Conservation (phyloP, 1,140 invertebrate genomes). For the Chlorops oryzae region DNA sequence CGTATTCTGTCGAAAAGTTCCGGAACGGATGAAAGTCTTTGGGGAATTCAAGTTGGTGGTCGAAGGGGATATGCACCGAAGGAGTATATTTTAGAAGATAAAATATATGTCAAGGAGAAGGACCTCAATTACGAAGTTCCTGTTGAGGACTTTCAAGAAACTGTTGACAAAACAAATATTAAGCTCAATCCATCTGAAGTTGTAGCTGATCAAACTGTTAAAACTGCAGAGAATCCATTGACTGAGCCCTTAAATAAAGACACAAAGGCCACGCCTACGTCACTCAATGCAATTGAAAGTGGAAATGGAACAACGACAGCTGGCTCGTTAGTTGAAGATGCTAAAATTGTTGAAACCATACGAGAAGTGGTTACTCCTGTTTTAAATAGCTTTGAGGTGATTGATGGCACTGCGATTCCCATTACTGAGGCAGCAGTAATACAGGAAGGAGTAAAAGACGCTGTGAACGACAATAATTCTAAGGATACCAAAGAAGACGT, state of each 20-base stretch:
- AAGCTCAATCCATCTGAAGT: slow-evolving; percentile 14
- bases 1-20: slow-evolving; percentile 66
- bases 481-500: not conserved
- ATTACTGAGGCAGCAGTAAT: too few relatives aligned
- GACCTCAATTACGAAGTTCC: slow-evolving; percentile 26
- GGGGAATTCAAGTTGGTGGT: slow-evolving; percentile 67
- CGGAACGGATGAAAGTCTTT: slow-evolving; percentile 58
- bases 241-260: not conserved
- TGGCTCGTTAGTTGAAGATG: not conserved
- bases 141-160: too few relatives aligned
- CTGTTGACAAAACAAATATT: too few relatives aligned
- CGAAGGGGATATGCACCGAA: slow-evolving; percentile 63
- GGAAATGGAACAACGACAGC: not conserved
- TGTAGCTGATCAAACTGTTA: not conserved
- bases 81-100: slow-evolving; percentile 46
- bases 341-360: too few relatives aligned
- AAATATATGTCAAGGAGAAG: slow-evolving; percentile 18
- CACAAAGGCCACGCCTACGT: not conserved
- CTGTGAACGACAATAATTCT: slow-evolving; percentile 10
- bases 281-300: not conserved
- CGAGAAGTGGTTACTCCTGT: too few relatives aligned
- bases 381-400: too few relatives aligned
- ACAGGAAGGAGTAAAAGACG: too few relatives aligned
- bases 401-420: slow-evolving; percentile 29
- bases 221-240: not conserved